A percentile compares a stretch with the other conserved stretches of the same genome.
These are phyloP conservation scores for Agrochola circellaris DNA, from an alignment of 2,888 invertebrate genomes.

Conservation along the genomic window DNA sequence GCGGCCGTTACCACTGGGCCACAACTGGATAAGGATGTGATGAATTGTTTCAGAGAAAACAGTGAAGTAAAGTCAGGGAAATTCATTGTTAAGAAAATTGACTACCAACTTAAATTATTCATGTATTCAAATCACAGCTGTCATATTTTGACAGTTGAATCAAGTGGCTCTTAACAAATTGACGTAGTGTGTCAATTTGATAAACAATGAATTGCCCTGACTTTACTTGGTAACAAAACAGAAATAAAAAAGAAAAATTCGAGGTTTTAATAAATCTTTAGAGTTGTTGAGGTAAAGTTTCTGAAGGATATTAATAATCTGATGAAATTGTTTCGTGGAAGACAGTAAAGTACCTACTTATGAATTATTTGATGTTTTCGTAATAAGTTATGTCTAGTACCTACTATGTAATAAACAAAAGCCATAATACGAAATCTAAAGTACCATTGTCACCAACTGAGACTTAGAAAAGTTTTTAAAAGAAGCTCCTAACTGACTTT, in stretches of 20 bases:
- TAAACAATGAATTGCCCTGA: not conserved
- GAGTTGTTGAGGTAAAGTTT: not conserved
- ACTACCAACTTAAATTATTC: not conserved
- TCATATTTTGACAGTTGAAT: not conserved
- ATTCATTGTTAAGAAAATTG: not conserved
- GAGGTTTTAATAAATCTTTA: not conserved
- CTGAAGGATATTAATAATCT: not conserved
- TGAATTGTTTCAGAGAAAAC: not conserved
- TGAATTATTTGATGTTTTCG: not conserved
- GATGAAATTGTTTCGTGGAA: not conserved
- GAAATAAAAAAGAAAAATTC: not conserved
- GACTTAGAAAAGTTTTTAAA: too few relatives aligned
- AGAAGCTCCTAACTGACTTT: too few relatives aligned
- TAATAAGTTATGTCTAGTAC: not conserved
- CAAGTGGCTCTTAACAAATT: not conserved
- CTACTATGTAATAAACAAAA: too few relatives aligned
- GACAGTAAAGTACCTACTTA: not conserved
- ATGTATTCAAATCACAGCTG: not conserved
- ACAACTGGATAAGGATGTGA: not conserved
- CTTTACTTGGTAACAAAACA: not conserved
- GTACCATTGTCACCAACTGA: too few relatives aligned
- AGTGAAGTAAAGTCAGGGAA: not conserved
- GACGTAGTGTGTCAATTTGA: not conserved
- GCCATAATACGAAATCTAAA: too few relatives aligned
- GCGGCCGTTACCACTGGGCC: too few relatives aligned